Evolutionary conservation across 2,888 invertebrate species (phyloP), one percentile per base, ranked within the genome.

Genomic region (Aproaerema taeniolella): DNA sequence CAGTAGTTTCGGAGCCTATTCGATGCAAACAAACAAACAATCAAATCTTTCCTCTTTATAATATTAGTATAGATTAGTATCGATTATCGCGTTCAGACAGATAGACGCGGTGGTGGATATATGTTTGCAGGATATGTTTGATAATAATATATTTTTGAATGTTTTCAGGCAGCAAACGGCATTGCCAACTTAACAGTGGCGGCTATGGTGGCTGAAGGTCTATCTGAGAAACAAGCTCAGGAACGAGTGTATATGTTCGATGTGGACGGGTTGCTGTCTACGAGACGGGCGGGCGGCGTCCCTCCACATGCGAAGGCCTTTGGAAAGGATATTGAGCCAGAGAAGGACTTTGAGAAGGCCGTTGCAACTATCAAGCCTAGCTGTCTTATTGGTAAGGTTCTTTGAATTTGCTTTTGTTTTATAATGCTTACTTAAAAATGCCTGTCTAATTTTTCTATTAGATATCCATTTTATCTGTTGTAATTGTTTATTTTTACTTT

Each of bases 191-290:
- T 99, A 35, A 91, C 94, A 33, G 94, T 95, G 0, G 92, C 93
- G 55, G 97, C 98, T 0, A 95, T 99, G 96, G 88, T 93, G 38
- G 89, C 92, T 7, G 91, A 90, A 24, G 91, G 90, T 11, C 69
- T 90, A 0, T 67, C 88, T 0, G 69, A 76, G 48, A 74, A 87
- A 57, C 94, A 97, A 57, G 99, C 99, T 0, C 88, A 92, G 25
- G 89, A 90, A n/a, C 92, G 92, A 54, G 97, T 99, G 47, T 99
- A 93, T 92, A 94, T 99, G 95, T 93, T 96, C 54, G 99, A 99
- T 62, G 92, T 97, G 16, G 93, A 95, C 56, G 99, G 99, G 1
- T 86, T 99, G 1, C 77, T 98, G 45, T 94, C 95, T 0, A 76
- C 72, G 50, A 85, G 88, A 1, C 87, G 93, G 1, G 89, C 89